Conservation (phyloP, 23 tunicate species). For the Halocynthia roretzi region DNA sequence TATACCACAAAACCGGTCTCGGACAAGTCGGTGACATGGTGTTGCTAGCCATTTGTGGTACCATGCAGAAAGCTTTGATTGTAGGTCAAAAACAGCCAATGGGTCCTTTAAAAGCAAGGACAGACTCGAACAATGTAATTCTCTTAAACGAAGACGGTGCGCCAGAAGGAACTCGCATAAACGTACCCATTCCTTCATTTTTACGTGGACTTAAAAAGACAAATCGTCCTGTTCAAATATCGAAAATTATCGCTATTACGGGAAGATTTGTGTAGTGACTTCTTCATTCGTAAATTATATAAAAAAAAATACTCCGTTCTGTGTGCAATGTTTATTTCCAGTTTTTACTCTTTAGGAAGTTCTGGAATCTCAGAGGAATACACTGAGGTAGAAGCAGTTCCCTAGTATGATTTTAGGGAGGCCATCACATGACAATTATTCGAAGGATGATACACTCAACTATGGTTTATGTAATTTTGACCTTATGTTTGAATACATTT, state of each 20-base stretch:
- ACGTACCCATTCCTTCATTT: slow-evolving; percentile 90
- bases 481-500: no score
- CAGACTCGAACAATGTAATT: slow-evolving; percentile 89
- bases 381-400: no score
- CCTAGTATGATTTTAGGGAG: no score
- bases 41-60: slow-evolving; percentile 64
- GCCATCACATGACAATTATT: no score
- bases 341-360: no score
- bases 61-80: slow-evolving; percentile 61
- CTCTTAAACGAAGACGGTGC: slow-evolving; percentile 80
- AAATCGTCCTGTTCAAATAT: slow-evolving; percentile 59
- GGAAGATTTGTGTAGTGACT: slow-evolving; percentile 35
- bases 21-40: slow-evolving; percentile 86
- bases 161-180: slow-evolving; percentile 93
- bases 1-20: slow-evolving; percentile 32
- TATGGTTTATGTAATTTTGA: no score
- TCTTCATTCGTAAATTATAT: background rate
- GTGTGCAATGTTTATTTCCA: no score
- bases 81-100: slow-evolving; percentile 62
- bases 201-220: slow-evolving; percentile 47
- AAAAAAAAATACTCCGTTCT: no score
- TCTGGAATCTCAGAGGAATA: no score
- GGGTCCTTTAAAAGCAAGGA: slow-evolving; percentile 68
- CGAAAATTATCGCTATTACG: slow-evolving; percentile 82
- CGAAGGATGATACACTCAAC: no score